Evolutionary conservation across 2,888 invertebrate species (phyloP).

Genomic region (Drosophila seclusa): DNA sequence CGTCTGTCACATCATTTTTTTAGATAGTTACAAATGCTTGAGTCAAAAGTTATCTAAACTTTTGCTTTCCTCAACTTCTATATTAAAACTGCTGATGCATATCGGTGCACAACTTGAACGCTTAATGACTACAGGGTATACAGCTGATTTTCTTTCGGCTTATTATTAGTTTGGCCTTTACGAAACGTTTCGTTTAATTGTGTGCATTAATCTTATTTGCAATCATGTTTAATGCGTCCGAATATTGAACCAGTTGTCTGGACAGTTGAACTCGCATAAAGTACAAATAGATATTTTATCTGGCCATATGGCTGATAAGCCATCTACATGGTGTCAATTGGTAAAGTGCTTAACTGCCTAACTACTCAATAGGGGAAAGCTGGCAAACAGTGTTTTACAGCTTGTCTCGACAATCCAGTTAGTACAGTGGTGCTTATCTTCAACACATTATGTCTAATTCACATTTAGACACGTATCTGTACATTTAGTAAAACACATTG

Average conservation of each 20-base stretch:
- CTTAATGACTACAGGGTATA: slow-evolving; percentile 33
- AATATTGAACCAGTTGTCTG: slow-evolving; percentile 39
- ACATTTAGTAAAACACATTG: not conserved
- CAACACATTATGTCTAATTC: slow-evolving; percentile 24
- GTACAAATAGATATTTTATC: slow-evolving; percentile 34
- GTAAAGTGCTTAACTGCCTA: slow-evolving; percentile 2
- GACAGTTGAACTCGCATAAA: slow-evolving; percentile 20
- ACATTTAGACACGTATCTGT: slow-evolving; percentile 33
- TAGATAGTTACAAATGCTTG: not conserved
- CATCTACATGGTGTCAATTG: slow-evolving; percentile 16
- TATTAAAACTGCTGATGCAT: not conserved
- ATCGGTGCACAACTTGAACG: not conserved
- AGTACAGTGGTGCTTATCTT: slow-evolving; percentile 26
- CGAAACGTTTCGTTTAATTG: slow-evolving; percentile 37
- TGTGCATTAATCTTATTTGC: slow-evolving; percentile 49
- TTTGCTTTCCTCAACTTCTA: not conserved
- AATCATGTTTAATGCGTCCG: slow-evolving; percentile 33
- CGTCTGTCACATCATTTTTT: not conserved
- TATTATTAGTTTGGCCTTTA: slow-evolving; percentile 26
- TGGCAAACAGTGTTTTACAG: slow-evolving; percentile 5
- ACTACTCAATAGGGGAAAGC: slow-evolving; percentile 40
- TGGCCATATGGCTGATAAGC: slow-evolving; percentile 14
- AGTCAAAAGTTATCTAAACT: too few species aligned
- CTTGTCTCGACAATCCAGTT: slow-evolving; percentile 23
- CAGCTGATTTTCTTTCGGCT: slow-evolving; percentile 40